These are phyloP conservation scores for Papilio glaucus DNA, from an alignment of 1,140 invertebrate genomes.

Conservation along the genomic window DNA sequence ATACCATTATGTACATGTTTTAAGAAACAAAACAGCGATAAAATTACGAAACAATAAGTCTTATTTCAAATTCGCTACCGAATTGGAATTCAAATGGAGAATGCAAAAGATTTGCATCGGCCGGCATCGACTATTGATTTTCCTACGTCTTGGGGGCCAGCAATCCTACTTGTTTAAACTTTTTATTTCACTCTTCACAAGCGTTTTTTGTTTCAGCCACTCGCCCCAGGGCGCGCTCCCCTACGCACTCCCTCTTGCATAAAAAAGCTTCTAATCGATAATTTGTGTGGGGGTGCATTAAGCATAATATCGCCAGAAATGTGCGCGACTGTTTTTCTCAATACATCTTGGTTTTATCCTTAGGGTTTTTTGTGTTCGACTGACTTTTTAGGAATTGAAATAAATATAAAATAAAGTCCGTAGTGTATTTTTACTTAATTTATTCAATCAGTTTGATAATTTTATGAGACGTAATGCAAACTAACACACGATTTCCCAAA, in stretches of 20 bases:
- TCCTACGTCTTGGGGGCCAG: slow-evolving; percentile 74
- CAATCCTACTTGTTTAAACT: slow-evolving; percentile 82
- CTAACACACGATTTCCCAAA: too few relatives aligned
- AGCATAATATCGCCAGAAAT: slow-evolving; percentile 76
- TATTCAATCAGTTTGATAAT: neutral
- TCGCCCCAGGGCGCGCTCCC: slow-evolving; percentile 71
- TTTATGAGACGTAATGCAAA: too few relatives aligned
- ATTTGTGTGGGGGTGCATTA: slow-evolving; percentile 83
- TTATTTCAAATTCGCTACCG: slow-evolving; percentile 61
- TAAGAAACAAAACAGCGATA: neutral
- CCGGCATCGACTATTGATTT: slow-evolving; percentile 80
- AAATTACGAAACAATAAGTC: slow-evolving; percentile 54
- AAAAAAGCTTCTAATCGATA: slow-evolving; percentile 84
- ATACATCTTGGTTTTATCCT: slow-evolving; percentile 79
- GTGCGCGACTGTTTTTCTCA: slow-evolving; percentile 77
- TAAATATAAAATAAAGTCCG: slow-evolving; percentile 44
- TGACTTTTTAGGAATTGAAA: slow-evolving; percentile 69
- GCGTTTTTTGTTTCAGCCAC: slow-evolving; percentile 82
- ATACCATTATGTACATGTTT: neutral
- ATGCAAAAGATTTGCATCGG: slow-evolving; percentile 80
- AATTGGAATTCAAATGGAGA: slow-evolving; percentile 77
- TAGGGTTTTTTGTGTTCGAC: slow-evolving; percentile 73
- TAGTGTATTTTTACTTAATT: neutral
- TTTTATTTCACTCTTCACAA: slow-evolving; percentile 82
- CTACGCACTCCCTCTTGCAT: slow-evolving; percentile 79